Base-by-base conservation (phyloP, 2,113 vertebrate species). In the Tricholaema leucomelas region DNA sequence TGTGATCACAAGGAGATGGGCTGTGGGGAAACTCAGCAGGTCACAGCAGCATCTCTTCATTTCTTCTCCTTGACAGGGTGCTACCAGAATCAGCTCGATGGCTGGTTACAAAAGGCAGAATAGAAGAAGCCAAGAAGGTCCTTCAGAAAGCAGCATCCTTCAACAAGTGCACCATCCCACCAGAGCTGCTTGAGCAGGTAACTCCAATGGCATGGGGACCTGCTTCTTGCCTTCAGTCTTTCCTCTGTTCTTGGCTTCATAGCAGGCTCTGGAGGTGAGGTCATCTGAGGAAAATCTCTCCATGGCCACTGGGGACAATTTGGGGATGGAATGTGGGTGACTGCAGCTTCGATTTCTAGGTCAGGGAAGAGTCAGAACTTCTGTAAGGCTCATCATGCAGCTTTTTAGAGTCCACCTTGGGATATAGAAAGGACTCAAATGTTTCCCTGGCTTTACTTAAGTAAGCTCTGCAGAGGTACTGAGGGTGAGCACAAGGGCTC, bases 1-100 rank as follows among this genome's bases (percentile, higher is more conserved):
- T 0, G 0, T 28, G 56, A 14, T 31, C 8, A 6, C 10, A 48
- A 8, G 33, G 75, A 42, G 23, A 19, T 40, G 56, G 58, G 17
- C 15, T 65, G 8, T 8, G 11, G 5, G 35, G 19, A 50, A 52
- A 30, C 10, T 44, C 35, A 12, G 36, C 27, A 44, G 31, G 44
- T 19, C 56, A 7, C 35, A 36, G 58, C 58, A 70, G 58, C 67
- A 33, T 25, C 55, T 65, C 3, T 69, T 67, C 72, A 23, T 50
- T 15, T 24, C n/a, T 42, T 30, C 59, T 44, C n/a, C 44, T 63
- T 20, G 30, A 16, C 95, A 99, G 98, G 98, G 64, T 98, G 78
- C 94, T 99, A 9, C 98, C 98, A 7, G 98, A 99, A 80, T 99
- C 99, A 1, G 97, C 98, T 36, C 96, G 98, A 35, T 99, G 99